A percentile compares a stretch with the other conserved stretches of the same genome.
These are phyloP conservation scores for Phylloscopus collybita DNA, from an alignment of 2,797 vertebrate species.

Conservation along the genomic window DNA sequence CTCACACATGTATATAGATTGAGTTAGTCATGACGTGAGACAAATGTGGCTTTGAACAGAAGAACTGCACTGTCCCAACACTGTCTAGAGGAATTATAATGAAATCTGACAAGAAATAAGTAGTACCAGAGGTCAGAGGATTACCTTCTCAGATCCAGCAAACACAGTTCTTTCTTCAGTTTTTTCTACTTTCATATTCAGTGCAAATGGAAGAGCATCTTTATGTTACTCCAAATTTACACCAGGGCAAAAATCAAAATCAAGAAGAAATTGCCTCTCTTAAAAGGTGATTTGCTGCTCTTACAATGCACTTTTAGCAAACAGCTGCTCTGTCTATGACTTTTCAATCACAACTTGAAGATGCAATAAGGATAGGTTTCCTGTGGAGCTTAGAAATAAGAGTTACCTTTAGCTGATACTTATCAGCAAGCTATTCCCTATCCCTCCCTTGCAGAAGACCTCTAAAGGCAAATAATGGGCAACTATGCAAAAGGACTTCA, in stretches of 20 bases:
- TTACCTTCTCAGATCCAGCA: background rate
- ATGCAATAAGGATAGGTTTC: background rate
- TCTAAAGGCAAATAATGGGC: background rate
- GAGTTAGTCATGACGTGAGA: background rate
- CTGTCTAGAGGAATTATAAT: background rate
- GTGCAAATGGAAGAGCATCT: background rate
- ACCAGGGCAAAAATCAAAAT: background rate
- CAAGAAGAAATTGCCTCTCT: background rate
- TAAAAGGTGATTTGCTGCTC: background rate
- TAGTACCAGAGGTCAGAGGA: background rate
- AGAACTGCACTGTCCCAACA: background rate
- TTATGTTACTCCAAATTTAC: background rate
- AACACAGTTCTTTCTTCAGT: background rate
- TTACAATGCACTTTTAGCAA: background rate
- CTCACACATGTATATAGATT: background rate
- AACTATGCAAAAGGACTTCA: background rate
- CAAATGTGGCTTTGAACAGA: background rate
- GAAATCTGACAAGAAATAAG: background rate
- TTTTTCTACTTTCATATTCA: background rate
- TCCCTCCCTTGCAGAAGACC: background rate
- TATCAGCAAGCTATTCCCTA: background rate
- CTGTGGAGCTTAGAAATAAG: background rate
- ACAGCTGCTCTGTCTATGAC: background rate
- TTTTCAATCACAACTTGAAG: constrained; percentile 2
- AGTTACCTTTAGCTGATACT: background rate